These are phyloP conservation scores for Drosophila falleni DNA, from an alignment of 2,888 invertebrate genomes.

Conservation along the genomic window DNA sequence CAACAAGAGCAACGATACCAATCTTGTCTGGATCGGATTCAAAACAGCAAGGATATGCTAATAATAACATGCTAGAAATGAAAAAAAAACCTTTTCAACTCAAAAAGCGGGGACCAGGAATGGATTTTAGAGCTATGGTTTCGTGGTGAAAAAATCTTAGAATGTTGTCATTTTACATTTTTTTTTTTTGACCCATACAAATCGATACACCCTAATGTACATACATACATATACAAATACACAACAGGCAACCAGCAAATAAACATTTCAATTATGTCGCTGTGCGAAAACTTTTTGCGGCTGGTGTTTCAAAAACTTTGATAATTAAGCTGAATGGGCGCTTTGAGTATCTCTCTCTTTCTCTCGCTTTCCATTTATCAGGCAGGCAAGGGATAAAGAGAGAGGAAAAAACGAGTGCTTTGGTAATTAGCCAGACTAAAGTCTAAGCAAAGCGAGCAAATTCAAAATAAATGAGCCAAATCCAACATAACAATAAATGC, in stretches of 20 bases:
- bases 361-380: neutral
- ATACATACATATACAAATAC: constrained; percentile 10
- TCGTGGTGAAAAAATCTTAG: too few relatives aligned
- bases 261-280: constrained; percentile 75
- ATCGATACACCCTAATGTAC: neutral
- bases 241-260: constrained; percentile 52
- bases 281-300: constrained; percentile 49
- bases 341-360: constrained; percentile 13
- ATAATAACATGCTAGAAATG: too few relatives aligned
- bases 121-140: too few relatives aligned
- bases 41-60: too few relatives aligned
- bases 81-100: too few relatives aligned
- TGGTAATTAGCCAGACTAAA: constrained; percentile 64
- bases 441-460: constrained; percentile 52
- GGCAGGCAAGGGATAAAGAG: neutral
- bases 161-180: too few relatives aligned
- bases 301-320: constrained; percentile 52
- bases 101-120: too few relatives aligned
- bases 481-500: constrained; percentile 39
- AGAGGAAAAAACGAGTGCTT: constrained; percentile 14
- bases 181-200: too few relatives aligned
- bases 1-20: too few relatives aligned
- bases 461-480: constrained; percentile 67
- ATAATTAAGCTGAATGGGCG: constrained; percentile 66
- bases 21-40: too few relatives aligned